Conservation (phyloP, 23 tunicate genomes). For the Botrylloides violaceus region DNA sequence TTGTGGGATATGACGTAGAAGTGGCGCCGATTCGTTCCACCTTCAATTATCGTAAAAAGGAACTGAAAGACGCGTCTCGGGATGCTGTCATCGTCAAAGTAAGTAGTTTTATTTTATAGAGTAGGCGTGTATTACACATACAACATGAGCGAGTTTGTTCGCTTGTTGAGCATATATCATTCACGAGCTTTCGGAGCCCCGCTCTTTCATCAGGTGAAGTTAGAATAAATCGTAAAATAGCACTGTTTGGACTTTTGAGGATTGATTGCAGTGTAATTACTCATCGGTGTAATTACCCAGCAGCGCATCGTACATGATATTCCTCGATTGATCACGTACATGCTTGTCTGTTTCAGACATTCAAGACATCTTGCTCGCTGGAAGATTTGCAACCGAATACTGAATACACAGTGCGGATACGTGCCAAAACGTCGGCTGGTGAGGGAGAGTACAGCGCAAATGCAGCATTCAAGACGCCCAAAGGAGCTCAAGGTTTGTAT, state of each 20-base stretch:
- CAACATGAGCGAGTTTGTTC: too few relatives aligned
- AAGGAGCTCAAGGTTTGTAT: not conserved
- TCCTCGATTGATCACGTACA: too few relatives aligned
- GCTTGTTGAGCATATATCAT: too few relatives aligned
- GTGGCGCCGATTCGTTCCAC: not conserved
- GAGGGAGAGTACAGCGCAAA: slow-evolving; percentile 49
- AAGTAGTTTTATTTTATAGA: not conserved
- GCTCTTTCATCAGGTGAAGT: too few relatives aligned
- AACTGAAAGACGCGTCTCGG: not conserved
- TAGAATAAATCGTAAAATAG: too few relatives aligned
- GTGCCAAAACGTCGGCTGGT: slow-evolving; percentile 60
- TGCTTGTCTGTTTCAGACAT: slow-evolving; percentile 19
- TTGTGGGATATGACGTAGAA: slow-evolving; percentile 48
- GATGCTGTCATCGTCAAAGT: not conserved
- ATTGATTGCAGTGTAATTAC: too few relatives aligned
- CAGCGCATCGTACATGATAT: too few relatives aligned
- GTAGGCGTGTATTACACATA: not conserved
- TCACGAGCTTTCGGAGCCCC: too few relatives aligned
- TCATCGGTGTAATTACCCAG: too few relatives aligned
- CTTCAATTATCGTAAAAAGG: not conserved
- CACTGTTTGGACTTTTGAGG: too few relatives aligned
- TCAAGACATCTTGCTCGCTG: not conserved
- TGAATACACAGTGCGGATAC: slow-evolving; percentile 55
- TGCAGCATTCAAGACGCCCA: slow-evolving; percentile 25
- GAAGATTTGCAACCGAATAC: slow-evolving; percentile 28